Evolutionary conservation across 2,797 vertebrate genomes (phyloP), one percentile per base, ranked within the genome.

Genomic region (Margarornis squamiger): DNA sequence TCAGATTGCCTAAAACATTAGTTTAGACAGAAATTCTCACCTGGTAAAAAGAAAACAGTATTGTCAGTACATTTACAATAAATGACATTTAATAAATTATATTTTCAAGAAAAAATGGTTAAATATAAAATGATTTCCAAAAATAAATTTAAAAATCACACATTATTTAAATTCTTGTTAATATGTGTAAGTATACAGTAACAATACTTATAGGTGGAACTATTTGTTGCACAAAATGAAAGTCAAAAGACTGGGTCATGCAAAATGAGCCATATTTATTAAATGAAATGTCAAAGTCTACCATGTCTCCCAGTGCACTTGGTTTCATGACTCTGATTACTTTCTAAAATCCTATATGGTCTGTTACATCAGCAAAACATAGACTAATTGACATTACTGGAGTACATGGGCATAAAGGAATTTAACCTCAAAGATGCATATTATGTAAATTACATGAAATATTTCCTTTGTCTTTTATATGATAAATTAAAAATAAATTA

Each of bases 281-380:
- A 97, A 94, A 97, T 65, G 41, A 95, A 74, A 95, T 59, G 80
- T 90, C 86, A 93, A 92, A 76, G 41, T 90, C 76, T 84, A 77
- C 70, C 94, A 51, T 85, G 82, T 83, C 81, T 96, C 70, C 59
- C 74, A 61, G 58, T 92, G 89, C 73, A 91, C 92, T 97, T 93
- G 68, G 89, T 97, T 91, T 96, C 41, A 22, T 86, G 90, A 91
- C 89, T 95, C 87, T 86, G 57, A 86, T 91, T 96, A 86, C 48
- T 95, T 97, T 94, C 71, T 79, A 93, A 96, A 94, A 62, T 54
- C 48, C 85, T 92, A 92, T 94, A 94, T 63, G 54, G 91, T 89
- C 91, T 80, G 93, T 96, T 97, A 93, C 87, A 57, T 95, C 67
- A 96, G 62, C 46, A 97, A 94, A 92, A 88, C 32, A 86, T 48